Evolutionary conservation across 2,888 invertebrate genomes (phyloP), one percentile per base, ranked within the genome.

Genomic region (Caenorhabditis uteleia): DNA sequence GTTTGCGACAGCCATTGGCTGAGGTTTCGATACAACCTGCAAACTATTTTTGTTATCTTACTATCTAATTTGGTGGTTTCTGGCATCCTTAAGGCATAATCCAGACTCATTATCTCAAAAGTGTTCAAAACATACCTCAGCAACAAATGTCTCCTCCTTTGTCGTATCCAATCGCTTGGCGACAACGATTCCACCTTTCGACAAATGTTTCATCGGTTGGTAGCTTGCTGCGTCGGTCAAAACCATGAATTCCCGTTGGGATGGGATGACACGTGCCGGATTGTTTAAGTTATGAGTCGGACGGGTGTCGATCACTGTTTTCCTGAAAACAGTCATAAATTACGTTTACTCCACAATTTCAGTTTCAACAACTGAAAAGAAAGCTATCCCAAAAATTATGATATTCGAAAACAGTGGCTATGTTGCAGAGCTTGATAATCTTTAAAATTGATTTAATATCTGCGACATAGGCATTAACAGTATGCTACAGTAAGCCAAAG

Each of bases 131-230:
- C n/a, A n/a, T n/a, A 54, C 61, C 38, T 62, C 62, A 12, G 51
- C 38, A 20, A 62, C 62, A 14, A 56, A 21, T 26, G 36, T 27
- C 48, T 62, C 61, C 21, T 56, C 56, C 21, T 36, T 47, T 12
- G 34, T 40, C 21, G 23, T 56, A 14, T 51, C 36, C 18, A 43
- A 21, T 20, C 46, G 38, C 5, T 58, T 49, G 3, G 64, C 57
- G 10, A 65, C 59, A 33, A 65, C 33, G 46, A 65, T 59, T 12
- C 65, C 65, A 23, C 55, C 58, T 25, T 55, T 56, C 27, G 16
- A 21, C 20, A 65, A 31, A n/a, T 54, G 39, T 25, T 59, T 58
- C 54, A 50, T 46, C 3, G 44, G 54, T 5, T 7, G 8, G 39
- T 65, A 65, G 10, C 29, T 46, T 8, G 26, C n/a, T n/a, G 27